A percentile compares a stretch with the other conserved stretches of the same genome.
These are phyloP conservation scores for Zaprionus gabonicus DNA, from an alignment of 1,140 invertebrate species.

Conservation along the genomic window DNA sequence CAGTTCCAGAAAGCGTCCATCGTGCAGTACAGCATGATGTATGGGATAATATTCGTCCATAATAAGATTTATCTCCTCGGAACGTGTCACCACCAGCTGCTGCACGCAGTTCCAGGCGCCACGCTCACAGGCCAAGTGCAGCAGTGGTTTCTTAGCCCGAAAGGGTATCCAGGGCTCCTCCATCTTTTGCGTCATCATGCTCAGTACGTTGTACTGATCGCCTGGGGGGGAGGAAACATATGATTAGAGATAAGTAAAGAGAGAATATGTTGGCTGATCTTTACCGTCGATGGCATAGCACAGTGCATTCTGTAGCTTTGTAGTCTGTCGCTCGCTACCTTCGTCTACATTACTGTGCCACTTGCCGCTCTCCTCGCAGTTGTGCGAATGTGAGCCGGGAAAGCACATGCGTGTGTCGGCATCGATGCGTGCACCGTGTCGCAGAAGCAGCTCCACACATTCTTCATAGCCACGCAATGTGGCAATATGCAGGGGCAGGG, in stretches of 20 bases:
- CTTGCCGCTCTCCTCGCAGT: slow-evolving; percentile 89
- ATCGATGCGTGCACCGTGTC: slow-evolving; percentile 86
- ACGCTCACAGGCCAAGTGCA: slow-evolving; percentile 89
- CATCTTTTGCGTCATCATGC: slow-evolving; percentile 88
- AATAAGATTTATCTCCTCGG: slow-evolving; percentile 90
- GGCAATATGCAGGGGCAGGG: slow-evolving; percentile 90
- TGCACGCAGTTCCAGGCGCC: slow-evolving; percentile 90
- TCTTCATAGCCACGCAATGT: slow-evolving; percentile 89
- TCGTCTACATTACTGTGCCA: slow-evolving; percentile 82
- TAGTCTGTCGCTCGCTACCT: slow-evolving; percentile 84
- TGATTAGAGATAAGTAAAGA: too few species aligned
- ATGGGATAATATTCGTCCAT: slow-evolving; percentile 92
- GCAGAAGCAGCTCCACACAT: slow-evolving; percentile 86
- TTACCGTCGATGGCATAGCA: slow-evolving; percentile 89
- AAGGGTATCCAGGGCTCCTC: slow-evolving; percentile 89
- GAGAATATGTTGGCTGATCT: not conserved
- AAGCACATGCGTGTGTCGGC: slow-evolving; percentile 87
- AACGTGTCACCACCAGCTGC: slow-evolving; percentile 87
- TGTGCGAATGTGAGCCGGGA: slow-evolving; percentile 89
- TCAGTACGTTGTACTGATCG: slow-evolving; percentile 88
- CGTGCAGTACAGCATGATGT: slow-evolving; percentile 89
- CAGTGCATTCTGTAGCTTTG: slow-evolving; percentile 89
- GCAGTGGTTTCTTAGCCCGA: slow-evolving; percentile 86
- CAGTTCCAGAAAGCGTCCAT: slow-evolving; percentile 88
- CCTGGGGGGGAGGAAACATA: slow-evolving; percentile 48